Conservation (phyloP, 2,888 invertebrate species). For the Zeuzera pyrina region DNA sequence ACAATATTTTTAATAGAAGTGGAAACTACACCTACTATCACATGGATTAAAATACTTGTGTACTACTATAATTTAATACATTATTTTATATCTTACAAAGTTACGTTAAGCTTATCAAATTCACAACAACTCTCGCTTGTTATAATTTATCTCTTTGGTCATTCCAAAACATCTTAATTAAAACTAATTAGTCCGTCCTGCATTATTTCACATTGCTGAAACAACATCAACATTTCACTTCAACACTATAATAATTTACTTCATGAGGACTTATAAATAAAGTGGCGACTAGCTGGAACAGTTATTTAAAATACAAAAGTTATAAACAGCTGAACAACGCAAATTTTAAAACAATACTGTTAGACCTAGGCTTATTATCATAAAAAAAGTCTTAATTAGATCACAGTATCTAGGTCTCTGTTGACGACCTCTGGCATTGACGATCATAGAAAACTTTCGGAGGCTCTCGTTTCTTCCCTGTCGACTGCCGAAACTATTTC, state of each 20-base stretch:
- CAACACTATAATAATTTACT: neutral
- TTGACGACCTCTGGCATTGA: conserved; percentile 59
- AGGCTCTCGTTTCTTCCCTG: conserved; percentile 75
- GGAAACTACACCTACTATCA: conserved; percentile 50
- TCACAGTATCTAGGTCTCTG: conserved; percentile 69
- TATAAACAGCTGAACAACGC: neutral
- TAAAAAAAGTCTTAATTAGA: conserved; percentile 64
- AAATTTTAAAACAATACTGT: conserved; percentile 36
- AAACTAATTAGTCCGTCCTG: conserved; percentile 4
- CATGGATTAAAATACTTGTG: conserved; percentile 65
- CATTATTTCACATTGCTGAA: conserved; percentile 17
- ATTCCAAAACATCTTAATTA: conserved; percentile 26
- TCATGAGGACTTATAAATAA: no score
- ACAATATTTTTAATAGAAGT: neutral
- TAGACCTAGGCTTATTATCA: conserved; percentile 35
- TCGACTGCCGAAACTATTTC: conserved; percentile 78
- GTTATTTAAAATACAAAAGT: conserved; percentile 1
- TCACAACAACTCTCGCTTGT: conserved; percentile 41
- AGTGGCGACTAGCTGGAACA: conserved; percentile 1
- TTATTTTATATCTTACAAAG: conserved; percentile 3
- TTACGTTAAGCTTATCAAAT: conserved; percentile 30
- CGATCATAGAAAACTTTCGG: conserved; percentile 77
- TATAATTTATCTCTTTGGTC: conserved; percentile 58
- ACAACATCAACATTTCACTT: no score
- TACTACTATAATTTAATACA: conserved; percentile 37